phyloP scores from a whole-genome alignment of 2,888 invertebrate species.

The Limnephilus rhombicus region DNA sequence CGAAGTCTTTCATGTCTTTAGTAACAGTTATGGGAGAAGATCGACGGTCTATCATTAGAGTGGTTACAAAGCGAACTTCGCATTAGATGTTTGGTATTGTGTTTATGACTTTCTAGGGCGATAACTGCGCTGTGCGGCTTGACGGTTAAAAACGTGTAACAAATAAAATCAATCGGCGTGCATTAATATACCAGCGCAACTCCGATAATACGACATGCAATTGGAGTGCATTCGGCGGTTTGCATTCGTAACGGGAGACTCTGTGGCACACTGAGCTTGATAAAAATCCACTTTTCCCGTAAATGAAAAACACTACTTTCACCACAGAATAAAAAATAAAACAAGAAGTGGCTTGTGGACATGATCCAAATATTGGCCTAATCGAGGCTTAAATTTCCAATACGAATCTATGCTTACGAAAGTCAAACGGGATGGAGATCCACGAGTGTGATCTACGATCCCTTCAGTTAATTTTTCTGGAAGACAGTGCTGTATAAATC shows the following conservation, averaged over 20 bases:
- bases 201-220: background rate
- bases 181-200: background rate
- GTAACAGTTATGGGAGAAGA: background rate
- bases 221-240: constrained; percentile 11
- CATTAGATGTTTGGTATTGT: background rate
- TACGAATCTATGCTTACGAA: too few species aligned
- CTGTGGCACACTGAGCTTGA: background rate
- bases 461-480: too few species aligned
- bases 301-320: background rate
- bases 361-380: too few species aligned
- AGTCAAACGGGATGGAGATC: too few species aligned
- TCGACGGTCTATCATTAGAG: background rate
- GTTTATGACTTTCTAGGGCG: background rate
- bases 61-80: background rate
- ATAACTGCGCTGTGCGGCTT: constrained; percentile 2
- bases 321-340: too few species aligned
- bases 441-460: too few species aligned
- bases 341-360: too few species aligned
- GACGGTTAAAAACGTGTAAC: constrained; percentile 9
- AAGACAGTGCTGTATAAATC: too few species aligned
- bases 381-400: too few species aligned
- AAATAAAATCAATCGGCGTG: background rate
- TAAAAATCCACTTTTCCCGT: background rate
- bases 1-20: background rate
- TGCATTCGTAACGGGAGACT: background rate